Evolutionary conservation across 2,113 vertebrate species (phyloP), one percentile per base, ranked within the genome.

Genomic region (Amphiprion percula): DNA sequence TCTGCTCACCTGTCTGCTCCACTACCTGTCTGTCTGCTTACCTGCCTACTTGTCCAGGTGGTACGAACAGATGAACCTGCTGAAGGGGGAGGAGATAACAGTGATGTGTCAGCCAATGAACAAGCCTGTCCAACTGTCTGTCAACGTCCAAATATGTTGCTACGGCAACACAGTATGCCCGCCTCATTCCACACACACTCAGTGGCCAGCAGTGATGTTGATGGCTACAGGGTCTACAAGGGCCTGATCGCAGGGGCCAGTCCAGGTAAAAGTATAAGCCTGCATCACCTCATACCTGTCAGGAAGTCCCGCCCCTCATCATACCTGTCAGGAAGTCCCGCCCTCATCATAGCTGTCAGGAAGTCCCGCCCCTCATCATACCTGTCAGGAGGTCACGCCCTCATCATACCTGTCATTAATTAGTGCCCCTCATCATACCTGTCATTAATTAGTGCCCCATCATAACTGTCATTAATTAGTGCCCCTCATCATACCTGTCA

Each of bases 121-220:
- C 26, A 39, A 33, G 24, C 55, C 17, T 15, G 69, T 28, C 21
- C 77, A 6, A 11, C 19, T 4, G 8, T 74, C 71, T 2, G 71
- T 63, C 46, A 80, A 46, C 56, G 89, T 68, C 89, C 94, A 73
- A 90, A 90, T 77, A 15, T 91, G 87, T 87, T 96, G 87, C 71
- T 88, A 58, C 91, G 92, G 26, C 94, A 95, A 60, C 87, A 92
- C 67, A 93, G 91, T 63, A 90, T 92, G 33, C 91, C 91, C 0
- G 58, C 83, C 9, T 82, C 88, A 9, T 74, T 93, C 54, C 87
- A 90, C 15, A 62, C 78, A 9, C 74, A 17, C 15, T 67, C 59
- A 2, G 53, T 37, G 4, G 41, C 26, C 64, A 1, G 64, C 17
- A 11, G 53, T 33, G 77, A 85, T 2, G 41, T 15, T 0, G 46